Evolutionary conservation across 2,888 invertebrate genomes (phyloP).

Genomic region (Argyresthia goedartella): DNA sequence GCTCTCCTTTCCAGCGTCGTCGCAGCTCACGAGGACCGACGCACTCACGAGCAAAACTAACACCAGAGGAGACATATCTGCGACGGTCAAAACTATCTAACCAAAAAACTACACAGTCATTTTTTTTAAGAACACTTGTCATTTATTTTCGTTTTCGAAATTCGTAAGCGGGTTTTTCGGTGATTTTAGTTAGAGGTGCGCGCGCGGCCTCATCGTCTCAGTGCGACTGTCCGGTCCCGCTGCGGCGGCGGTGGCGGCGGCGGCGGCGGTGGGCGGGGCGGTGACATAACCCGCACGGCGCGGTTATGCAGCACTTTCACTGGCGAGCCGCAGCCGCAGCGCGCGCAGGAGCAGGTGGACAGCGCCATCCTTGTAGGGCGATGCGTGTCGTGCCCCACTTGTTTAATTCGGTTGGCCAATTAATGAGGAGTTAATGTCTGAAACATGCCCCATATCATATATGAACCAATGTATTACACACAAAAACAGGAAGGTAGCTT

Average conservation of each 20-base stretch:
- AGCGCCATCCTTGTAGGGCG: slow-evolving; percentile 27
- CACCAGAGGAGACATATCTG: slow-evolving; percentile 35
- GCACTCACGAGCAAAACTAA: slow-evolving; percentile 37
- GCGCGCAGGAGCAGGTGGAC: slow-evolving; percentile 20
- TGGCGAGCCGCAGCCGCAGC: too few species aligned
- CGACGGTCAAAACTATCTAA: slow-evolving; percentile 16
- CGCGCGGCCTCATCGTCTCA: slow-evolving; percentile 53
- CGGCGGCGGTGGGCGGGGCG: slow-evolving; percentile 18
- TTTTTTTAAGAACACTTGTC: slow-evolving; percentile 14
- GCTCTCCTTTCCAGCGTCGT: slow-evolving; percentile 35
- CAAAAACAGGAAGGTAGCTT: too few species aligned
- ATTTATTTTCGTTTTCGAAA: slow-evolving; percentile 14
- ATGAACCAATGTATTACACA: too few species aligned
- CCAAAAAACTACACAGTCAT: neutral
- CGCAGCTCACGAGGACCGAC: slow-evolving; percentile 31
- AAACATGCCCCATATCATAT: too few species aligned
- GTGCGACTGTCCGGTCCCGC: slow-evolving; percentile 34
- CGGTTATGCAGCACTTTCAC: slow-evolving; percentile 53
- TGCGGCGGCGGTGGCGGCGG: neutral
- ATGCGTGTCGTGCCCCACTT: slow-evolving; percentile 20
- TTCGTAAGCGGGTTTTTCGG: slow-evolving; percentile 9
- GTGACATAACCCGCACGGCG: slow-evolving; percentile 63
- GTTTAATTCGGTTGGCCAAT: slow-evolving; percentile 8
- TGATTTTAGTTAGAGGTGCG: slow-evolving; percentile 36
- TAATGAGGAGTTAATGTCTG: too few species aligned